These are phyloP conservation scores for Agrypnus murinus DNA, from an alignment of 2,888 invertebrate genomes.

Conservation along the genomic window DNA sequence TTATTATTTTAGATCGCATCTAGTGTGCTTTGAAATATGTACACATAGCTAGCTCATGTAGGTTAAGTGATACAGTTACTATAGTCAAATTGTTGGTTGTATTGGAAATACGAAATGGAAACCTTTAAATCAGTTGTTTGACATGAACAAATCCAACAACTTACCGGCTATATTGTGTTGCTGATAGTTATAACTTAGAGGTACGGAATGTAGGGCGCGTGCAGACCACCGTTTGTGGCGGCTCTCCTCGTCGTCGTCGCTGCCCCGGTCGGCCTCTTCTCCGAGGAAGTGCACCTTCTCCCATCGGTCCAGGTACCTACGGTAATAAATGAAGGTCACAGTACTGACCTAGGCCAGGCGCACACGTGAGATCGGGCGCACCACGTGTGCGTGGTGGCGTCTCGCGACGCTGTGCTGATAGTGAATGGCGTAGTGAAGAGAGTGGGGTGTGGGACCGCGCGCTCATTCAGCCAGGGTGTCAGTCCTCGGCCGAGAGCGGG, in stretches of 20 bases:
- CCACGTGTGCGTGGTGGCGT: conserved; percentile 60
- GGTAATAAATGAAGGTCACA: conserved; percentile 55
- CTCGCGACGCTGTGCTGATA: conserved; percentile 59
- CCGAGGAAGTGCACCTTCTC: conserved; percentile 93
- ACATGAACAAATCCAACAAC: no score
- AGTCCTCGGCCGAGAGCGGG: conserved; percentile 50
- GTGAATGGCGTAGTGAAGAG: conserved; percentile 56
- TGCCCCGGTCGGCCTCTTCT: conserved; percentile 87
- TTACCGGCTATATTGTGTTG: conserved; percentile 84
- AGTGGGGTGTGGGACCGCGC: conserved; percentile 49
- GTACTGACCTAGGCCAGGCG: conserved; percentile 59
- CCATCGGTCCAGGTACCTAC: conserved; percentile 85
- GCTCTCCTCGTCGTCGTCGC: conserved; percentile 85
- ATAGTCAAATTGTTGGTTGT: no score
- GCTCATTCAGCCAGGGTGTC: conserved; percentile 51
- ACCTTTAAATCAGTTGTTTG: no score
- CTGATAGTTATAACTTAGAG: conserved; percentile 84
- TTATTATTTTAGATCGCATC: no score
- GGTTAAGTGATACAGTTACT: no score
- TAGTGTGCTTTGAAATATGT: no score
- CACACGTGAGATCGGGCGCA: conserved; percentile 61
- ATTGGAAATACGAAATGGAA: no score
- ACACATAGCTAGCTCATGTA: no score
- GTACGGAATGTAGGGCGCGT: conserved; percentile 79
- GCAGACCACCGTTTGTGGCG: conserved; percentile 82